A percentile compares a stretch with the other conserved stretches of the same genome.
Conservation (phyloP, 2,797 vertebrate species). For the Setipinna tenuifilis region DNA sequence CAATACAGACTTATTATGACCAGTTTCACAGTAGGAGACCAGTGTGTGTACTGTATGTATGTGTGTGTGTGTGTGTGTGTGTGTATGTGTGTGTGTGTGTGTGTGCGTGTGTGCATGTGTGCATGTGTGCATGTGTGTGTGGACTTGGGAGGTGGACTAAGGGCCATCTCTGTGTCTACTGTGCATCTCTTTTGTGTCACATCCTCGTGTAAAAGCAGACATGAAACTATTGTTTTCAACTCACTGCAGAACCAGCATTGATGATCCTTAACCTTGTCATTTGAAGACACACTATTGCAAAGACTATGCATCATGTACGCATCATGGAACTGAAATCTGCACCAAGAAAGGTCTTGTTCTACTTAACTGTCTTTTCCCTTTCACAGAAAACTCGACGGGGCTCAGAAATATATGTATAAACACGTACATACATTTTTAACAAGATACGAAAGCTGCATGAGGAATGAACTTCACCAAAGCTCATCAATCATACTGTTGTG, state of each 20-base stretch:
- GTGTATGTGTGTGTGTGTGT: neutral
- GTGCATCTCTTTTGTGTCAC: neutral
- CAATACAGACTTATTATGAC: neutral
- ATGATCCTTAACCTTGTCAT: neutral
- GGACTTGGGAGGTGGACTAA: too few species aligned
- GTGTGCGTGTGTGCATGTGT: neutral
- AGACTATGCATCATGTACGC: neutral
- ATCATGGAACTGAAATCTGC: neutral
- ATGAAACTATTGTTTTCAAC: neutral
- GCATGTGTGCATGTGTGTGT: neutral
- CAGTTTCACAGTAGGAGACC: neutral
- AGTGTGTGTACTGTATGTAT: neutral
- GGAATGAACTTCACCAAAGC: neutral
- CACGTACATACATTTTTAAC: neutral
- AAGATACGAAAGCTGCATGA: neutral
- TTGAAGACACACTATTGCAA: neutral
- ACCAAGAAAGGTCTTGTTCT: neutral
- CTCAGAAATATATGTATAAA: neutral
- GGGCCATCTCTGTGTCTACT: too few species aligned
- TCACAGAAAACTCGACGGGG: neutral
- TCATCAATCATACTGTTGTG: constrained; percentile 5
- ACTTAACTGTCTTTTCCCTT: neutral
- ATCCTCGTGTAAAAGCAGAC: neutral
- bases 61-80: constrained; percentile 8
- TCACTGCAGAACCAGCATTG: neutral